These are phyloP conservation scores for Hystrix brachyura DNA, from an alignment of 2,113 vertebrate species.

Conservation along the genomic window DNA sequence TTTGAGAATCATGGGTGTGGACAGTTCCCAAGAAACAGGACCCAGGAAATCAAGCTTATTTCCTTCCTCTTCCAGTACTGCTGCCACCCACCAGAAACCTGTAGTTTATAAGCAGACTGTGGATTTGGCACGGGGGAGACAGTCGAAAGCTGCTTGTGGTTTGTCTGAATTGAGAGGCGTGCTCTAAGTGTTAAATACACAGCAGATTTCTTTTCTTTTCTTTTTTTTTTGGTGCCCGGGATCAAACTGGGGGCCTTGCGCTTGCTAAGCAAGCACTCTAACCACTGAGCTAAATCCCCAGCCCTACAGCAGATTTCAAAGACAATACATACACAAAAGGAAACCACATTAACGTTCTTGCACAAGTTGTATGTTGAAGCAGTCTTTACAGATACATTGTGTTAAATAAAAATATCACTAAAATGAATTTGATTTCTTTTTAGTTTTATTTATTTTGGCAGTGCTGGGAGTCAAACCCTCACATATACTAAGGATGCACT, in stretches of 20 bases:
- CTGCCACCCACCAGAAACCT: not conserved
- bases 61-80: constrained; percentile 3
- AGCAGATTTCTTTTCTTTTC: not conserved
- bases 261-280: too few relatives aligned
- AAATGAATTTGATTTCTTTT: not conserved
- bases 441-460: not conserved
- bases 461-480: not conserved
- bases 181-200: not conserved
- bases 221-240: not conserved
- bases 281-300: too few relatives aligned
- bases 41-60: constrained; percentile 46
- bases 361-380: constrained; percentile 2
- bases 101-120: not conserved
- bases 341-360: not conserved
- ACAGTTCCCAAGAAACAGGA: not conserved
- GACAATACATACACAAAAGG: not conserved
- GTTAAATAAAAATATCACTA: constrained; percentile 43
- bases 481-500: not conserved
- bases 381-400: not conserved
- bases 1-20: not conserved
- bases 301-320: not conserved
- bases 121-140: not conserved
- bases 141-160: not conserved
- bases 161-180: not conserved
- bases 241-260: too few relatives aligned